phyloP scores from a whole-genome alignment of 2,888 invertebrate species.

The Trypoxylon attenuatum region DNA sequence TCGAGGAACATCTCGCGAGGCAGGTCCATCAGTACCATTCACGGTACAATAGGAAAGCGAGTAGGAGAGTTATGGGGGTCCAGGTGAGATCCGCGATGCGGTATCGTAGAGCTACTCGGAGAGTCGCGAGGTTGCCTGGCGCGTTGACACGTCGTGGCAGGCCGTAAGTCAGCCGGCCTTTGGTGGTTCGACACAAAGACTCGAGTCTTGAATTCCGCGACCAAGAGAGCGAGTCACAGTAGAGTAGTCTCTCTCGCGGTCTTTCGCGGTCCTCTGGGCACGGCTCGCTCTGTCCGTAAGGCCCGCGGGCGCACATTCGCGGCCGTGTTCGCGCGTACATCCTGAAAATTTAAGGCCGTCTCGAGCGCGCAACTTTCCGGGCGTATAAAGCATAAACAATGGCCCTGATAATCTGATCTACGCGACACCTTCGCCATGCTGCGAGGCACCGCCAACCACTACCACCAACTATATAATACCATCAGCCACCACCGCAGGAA shows the following conservation, averaged over 20 bases:
- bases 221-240: slow-evolving; percentile 9
- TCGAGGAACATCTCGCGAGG: too few species aligned
- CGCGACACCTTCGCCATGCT: slow-evolving; percentile 40
- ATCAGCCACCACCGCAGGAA: too few species aligned
- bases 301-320: neutral
- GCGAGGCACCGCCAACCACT: neutral
- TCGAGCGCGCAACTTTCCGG: slow-evolving; percentile 15
- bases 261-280: too few species aligned
- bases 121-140: slow-evolving; percentile 15
- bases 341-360: slow-evolving; percentile 50
- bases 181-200: slow-evolving; percentile 49
- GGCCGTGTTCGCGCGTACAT: slow-evolving; percentile 29
- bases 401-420: slow-evolving; percentile 55
- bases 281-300: too few species aligned
- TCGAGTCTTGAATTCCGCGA: slow-evolving; percentile 37
- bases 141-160: slow-evolving; percentile 30
- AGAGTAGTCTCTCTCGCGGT: neutral
- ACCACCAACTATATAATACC: too few species aligned
- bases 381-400: slow-evolving; percentile 56
- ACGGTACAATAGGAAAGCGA: too few species aligned
- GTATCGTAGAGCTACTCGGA: neutral
- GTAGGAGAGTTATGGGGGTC: too few species aligned
- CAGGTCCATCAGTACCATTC: too few species aligned
- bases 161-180: slow-evolving; percentile 42
- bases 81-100: neutral